phyloP scores from a whole-genome alignment of 2,888 invertebrate species.

The Lasioglossum oenotherae region DNA sequence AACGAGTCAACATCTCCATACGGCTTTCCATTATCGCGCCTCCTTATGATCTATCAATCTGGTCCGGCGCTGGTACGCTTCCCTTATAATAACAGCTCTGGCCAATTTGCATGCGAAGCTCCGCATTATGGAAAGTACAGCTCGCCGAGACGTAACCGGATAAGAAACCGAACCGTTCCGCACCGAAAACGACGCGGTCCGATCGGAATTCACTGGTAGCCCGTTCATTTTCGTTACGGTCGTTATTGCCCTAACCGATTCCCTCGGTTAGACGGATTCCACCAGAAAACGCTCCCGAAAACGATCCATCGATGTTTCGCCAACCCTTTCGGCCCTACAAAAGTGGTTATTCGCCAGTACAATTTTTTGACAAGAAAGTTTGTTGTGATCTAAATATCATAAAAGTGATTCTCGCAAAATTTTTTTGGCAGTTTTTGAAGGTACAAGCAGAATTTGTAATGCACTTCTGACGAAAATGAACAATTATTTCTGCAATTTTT shows the following conservation, averaged over 20 bases:
- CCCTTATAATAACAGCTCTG: constrained; percentile 41
- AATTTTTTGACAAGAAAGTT: not conserved
- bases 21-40: constrained; percentile 54
- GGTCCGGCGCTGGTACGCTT: not conserved
- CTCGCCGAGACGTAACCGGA: constrained; percentile 3
- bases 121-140: constrained; percentile 32
- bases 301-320: too few species aligned
- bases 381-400: not conserved
- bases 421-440: too few species aligned
- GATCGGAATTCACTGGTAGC: constrained; percentile 32
- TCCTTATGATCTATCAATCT: constrained; percentile 54
- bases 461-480: too few species aligned
- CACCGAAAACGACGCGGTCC: constrained; percentile 32
- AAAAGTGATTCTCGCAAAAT: not conserved
- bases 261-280: constrained; percentile 38
- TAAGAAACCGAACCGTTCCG: constrained; percentile 41
- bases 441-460: not conserved
- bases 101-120: constrained; percentile 54
- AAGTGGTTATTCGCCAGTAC: not conserved
- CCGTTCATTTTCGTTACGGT: constrained; percentile 60
- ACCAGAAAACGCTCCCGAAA: not conserved
- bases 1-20: constrained; percentile 49
- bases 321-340: not conserved
- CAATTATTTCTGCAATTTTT: too few species aligned
- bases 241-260: constrained; percentile 16